A percentile compares a stretch with the other conserved stretches of the same genome.
Conservation (phyloP, 2,888 invertebrate genomes). For the Vesta saturnalis region DNA sequence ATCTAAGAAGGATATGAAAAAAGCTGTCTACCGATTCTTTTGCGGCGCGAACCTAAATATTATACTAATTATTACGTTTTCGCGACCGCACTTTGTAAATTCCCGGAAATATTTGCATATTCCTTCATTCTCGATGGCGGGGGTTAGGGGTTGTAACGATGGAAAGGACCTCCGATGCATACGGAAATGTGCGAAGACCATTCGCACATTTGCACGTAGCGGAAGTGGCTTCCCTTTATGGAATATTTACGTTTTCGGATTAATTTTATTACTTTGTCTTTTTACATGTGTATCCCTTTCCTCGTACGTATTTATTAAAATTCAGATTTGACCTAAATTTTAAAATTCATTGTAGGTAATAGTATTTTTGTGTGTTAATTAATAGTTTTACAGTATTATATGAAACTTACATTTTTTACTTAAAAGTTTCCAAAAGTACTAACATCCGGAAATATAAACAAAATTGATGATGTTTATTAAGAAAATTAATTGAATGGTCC, state of each 20-base stretch:
- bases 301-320: constrained; percentile 12
- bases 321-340: neutral
- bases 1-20: constrained; percentile 19
- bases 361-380: no score
- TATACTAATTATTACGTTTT: constrained; percentile 47
- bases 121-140: constrained; percentile 38
- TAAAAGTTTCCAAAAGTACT: no score
- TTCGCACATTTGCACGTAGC: constrained; percentile 52
- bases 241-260: constrained; percentile 42
- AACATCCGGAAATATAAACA: no score
- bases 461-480: no score
- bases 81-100: constrained; percentile 47
- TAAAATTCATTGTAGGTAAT: neutral
- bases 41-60: constrained; percentile 34
- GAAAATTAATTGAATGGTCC: no score
- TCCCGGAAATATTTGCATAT: constrained; percentile 50
- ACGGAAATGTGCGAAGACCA: constrained; percentile 52
- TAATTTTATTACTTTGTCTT: constrained; percentile 36
- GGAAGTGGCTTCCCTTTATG: constrained; percentile 50
- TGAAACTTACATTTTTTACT: no score
- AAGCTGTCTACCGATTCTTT: constrained; percentile 19
- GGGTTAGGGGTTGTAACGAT: constrained; percentile 38
- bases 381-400: no score
- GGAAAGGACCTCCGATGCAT: constrained; percentile 43
- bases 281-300: constrained; percentile 18